Base-by-base conservation (phyloP, 2,113 vertebrate genomes). In the Cichladusa arquata region DNA sequence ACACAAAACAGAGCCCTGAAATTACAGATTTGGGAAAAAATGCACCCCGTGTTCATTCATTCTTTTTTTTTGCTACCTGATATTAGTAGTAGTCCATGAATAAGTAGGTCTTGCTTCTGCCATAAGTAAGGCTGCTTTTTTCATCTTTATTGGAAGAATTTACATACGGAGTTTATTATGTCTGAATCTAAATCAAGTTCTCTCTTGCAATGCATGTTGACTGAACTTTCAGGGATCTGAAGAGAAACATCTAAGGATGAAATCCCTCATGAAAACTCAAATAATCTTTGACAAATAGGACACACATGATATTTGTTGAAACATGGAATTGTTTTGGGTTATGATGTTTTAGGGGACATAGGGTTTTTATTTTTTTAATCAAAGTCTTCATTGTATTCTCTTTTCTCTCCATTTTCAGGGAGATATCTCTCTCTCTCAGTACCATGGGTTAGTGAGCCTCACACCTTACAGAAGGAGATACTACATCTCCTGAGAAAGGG, bases 1-100 rank as follows among this genome's bases (percentile, higher is more conserved):
- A 91, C 78, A 91, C 71, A 93, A 86, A 95, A 70, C 54, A 90
- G 91, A 93, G 67, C 74, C 78, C 79, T 7, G 19, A 81, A 96
- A 90, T 95, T 70, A 90, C 81, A 86, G 87, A 76, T 93, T 82
- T 65, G 13, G 18, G 6, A 11, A 53, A 48, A 83, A 85, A 47
- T 2, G 24, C 51, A 53, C 62, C 56, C 38, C 34, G 5, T 48
- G 28, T 60, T 85, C 50, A 76, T 94, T 86, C 66, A 57, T 42
- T 78, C 34, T 11, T 33, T 61, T 14, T 14, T 13, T 69, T 34
- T 25, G 15, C 23, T 70, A 24, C 42, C 18, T 45, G 34, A 18
- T 42, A 19, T 70, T 91, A 66, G 54, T 90, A 90, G 24, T 61
- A 76, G n/a, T 45, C 26, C 47, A 28, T 65, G 58, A 72, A 25